Evolutionary conservation across 2,113 vertebrate species (phyloP), one percentile per base, ranked within the genome.

Genomic region (Sula dactylatra): DNA sequence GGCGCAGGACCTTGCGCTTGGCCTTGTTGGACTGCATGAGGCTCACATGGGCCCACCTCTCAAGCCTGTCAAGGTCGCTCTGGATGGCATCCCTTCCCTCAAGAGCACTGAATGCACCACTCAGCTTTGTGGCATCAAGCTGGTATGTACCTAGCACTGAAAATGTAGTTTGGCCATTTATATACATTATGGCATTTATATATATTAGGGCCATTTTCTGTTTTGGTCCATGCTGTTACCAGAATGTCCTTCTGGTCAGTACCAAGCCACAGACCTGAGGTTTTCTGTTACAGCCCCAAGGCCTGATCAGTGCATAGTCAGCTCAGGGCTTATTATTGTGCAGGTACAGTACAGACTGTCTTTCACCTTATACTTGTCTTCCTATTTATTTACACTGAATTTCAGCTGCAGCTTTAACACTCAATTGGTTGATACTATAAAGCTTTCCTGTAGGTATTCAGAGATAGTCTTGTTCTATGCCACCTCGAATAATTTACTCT

Each of bases 11-110:
- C 40, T 25, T 42, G 15, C 12, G 24, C 26, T 61, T 74, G 65
- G 10, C 17, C 13, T 45, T 16, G 32, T 34, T 69, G 34, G 72
- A 42, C 29, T 9, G 4, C 7, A 29, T 18, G n/a, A 54, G 13
- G 16, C 3, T 79, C 2, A 1, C 17, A 45, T 2, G 6, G 38
- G 2, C 15, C 17, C 20, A 31, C 4, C 16, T 2, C 65, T 88
- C 6, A 7, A 49, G 8, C 31, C 15, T 45, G 16, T 24, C 42
- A 5, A 6, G 16, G 32, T 56, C 55, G 31, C 12, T n/a, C 49
- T 58, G 61, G 24, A 27, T 31, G 14, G 4, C 32, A 40, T 58
- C 27, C 20, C 9, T 3, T 55, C 67, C 31, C 8, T 77, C 49
- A 10, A 19, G n/a, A 1, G 2, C 3, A 9, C 31, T 13, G 8